Evolutionary conservation across 2,797 vertebrate species (phyloP).

Genomic region (Craterocephalus amniculus): DNA sequence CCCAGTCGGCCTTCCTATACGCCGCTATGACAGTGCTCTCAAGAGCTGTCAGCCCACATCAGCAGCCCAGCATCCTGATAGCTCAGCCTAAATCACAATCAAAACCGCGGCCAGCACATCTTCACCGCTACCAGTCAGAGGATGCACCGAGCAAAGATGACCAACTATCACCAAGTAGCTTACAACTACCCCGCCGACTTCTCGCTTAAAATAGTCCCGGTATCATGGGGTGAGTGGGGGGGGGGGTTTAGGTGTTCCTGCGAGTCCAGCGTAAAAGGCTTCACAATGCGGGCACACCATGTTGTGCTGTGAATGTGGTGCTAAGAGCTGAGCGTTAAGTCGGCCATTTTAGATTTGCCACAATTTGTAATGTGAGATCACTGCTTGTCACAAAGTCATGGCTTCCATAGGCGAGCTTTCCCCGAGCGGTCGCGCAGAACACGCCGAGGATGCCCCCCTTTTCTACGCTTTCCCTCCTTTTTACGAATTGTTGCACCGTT

Average conservation of each 20-base stretch:
- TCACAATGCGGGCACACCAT: slow-evolving; percentile 67
- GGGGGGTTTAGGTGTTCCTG: slow-evolving; percentile 9
- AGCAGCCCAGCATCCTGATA: slow-evolving; percentile 79
- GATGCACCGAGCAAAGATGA: not conserved
- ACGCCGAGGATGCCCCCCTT: not conserved
- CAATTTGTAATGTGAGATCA: slow-evolving; percentile 79
- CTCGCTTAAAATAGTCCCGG: slow-evolving; percentile 21
- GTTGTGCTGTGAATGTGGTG: slow-evolving; percentile 61
- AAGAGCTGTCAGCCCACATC: slow-evolving; percentile 87
- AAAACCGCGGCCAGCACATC: slow-evolving; percentile 59
- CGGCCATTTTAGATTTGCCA: slow-evolving; percentile 84
- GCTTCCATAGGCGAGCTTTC: slow-evolving; percentile 51
- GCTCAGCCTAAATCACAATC: slow-evolving; percentile 84
- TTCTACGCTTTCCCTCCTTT: not conserved
- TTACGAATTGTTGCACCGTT: not conserved
- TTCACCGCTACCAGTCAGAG: slow-evolving; percentile 27
- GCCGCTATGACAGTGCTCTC: slow-evolving; percentile 82
- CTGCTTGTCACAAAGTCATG: slow-evolving; percentile 78
- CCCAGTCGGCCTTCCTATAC: slow-evolving; percentile 62
- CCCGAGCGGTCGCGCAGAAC: slow-evolving; percentile 20
- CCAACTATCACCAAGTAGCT: slow-evolving; percentile 43
- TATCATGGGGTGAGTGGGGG: not conserved
- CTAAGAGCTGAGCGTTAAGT: slow-evolving; percentile 67
- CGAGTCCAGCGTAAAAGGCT: slow-evolving; percentile 27
- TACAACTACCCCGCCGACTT: slow-evolving; percentile 27